Evolutionary conservation across 92 coral and sea anemone genomes (phyloP).

Genomic region (Parazoanthus swiftii): DNA sequence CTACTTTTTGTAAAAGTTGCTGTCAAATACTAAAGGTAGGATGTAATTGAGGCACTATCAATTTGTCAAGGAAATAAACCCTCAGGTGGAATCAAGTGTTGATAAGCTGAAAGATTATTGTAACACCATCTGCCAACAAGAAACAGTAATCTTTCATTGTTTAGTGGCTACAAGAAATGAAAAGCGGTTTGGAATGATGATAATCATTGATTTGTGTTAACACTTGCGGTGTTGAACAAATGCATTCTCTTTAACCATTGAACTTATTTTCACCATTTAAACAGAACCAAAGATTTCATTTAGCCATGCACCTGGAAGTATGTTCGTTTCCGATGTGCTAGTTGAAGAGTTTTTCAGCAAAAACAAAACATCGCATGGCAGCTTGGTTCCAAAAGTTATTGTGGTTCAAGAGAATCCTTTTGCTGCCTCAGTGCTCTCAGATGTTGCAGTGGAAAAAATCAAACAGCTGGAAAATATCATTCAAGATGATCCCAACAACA

Average conservation of each 20-base stretch:
- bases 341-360: constrained; percentile 50
- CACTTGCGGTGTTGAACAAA: constrained; percentile 20
- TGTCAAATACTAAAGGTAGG: no score
- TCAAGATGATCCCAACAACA: constrained; percentile 74
- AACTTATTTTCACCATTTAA: not conserved
- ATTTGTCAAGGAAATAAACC: no score
- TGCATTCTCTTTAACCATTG: not conserved
- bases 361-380: constrained; percentile 49
- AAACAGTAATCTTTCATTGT: no score
- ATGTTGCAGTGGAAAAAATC: constrained; percentile 49
- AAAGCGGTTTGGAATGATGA: no score
- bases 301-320: constrained; percentile 69
- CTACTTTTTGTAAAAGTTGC: no score
- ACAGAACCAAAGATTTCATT: constrained; percentile 63
- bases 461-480: constrained; percentile 55
- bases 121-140: no score
- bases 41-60: no score
- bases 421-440: constrained; percentile 75
- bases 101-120: no score
- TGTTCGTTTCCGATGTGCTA: constrained; percentile 61
- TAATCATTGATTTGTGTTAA: constrained; percentile 26
- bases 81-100: no score
- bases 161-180: no score
- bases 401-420: constrained; percentile 61
- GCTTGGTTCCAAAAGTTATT: constrained; percentile 59